Evolutionary conservation across 2,113 vertebrate genomes (phyloP), one percentile per base, ranked within the genome.

Genomic region (Nerophis lumbriciformis): DNA sequence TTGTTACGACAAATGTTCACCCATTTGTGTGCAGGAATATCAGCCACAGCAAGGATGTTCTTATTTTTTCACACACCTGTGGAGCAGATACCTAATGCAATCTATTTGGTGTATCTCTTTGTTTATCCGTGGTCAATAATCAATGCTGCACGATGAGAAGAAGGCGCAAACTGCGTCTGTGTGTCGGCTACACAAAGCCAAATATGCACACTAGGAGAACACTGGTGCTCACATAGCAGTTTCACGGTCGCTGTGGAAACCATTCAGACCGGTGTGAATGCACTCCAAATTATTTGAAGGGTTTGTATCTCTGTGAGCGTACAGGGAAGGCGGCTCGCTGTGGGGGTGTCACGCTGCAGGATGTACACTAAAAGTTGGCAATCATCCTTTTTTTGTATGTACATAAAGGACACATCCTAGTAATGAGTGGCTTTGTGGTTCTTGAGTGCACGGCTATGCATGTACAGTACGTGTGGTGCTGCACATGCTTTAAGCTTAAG

Each of bases 281-380:
- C 65, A 49, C 63, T 79, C 71, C 62, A 72, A 71, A 78, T 68
- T 42, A 72, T 78, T 68, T 79, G 66, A 79, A 69, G 69, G 75
- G 71, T 69, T 73, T 72, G 68, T 58, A 69, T 81, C 63, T 83
- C 16, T 76, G n/a, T 53, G 65, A 51, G 70, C 59, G 69, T 57
- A 68, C 65, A 62, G 64, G 52, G 44, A 59, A 68, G 47, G 69
- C 64, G 58, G 86, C 77, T 81, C 79, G 77, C 61, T 82, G 87
- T 86, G 84, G 87, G 88, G 83, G 84, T 85, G 83, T 86, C 74
- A 68, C 59, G 39, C 15, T 81, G 82, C 75, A 81, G 80, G 72
- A 45, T 49, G 77, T 56, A 72, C 69, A 73, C 56, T 8, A 44
- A 36, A 48, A 48, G 19, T 60, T 48, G 58, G 13, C 14, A 37